Evolutionary conservation across 2,113 vertebrate species (phyloP).

Genomic region (Chloroceryle aenea): DNA sequence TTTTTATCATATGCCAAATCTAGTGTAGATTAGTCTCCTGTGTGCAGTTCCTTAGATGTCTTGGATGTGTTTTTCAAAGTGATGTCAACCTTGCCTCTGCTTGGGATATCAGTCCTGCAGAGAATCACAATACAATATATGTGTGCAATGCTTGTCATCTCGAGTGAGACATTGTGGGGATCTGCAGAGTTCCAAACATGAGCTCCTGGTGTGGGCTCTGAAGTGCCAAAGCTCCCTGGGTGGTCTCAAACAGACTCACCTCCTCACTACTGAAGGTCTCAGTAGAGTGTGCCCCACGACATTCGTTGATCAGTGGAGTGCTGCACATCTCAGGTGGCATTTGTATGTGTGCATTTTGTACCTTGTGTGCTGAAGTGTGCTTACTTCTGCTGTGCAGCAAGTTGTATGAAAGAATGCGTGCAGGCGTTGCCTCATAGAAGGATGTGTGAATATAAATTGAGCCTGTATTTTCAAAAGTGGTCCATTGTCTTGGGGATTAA

Average conservation of each 20-base stretch:
- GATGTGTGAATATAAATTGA: background rate
- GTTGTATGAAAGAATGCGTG: background rate
- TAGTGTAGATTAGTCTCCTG: background rate
- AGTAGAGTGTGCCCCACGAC: background rate
- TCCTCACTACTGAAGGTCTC: no score
- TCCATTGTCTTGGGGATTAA: conserved; percentile 54
- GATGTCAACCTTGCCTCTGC: background rate
- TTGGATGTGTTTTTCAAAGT: conserved; percentile 12
- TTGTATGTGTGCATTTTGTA: fast-evolving
- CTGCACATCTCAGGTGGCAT: background rate
- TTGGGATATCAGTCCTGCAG: background rate
- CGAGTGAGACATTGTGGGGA: background rate
- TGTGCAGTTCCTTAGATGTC: background rate
- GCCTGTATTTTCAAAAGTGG: conserved; percentile 5
- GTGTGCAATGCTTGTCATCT: background rate
- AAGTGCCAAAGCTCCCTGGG: background rate
- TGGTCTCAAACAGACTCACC: background rate
- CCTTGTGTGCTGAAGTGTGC: background rate
- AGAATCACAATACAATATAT: background rate
- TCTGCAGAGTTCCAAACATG: background rate
- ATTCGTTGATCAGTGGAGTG: fast-evolving
- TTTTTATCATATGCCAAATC: background rate
- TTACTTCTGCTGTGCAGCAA: background rate
- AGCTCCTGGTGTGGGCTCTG: background rate
- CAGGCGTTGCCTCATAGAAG: background rate